These are phyloP conservation scores for Apus apus DNA, from an alignment of 2,113 vertebrate species.

Conservation along the genomic window DNA sequence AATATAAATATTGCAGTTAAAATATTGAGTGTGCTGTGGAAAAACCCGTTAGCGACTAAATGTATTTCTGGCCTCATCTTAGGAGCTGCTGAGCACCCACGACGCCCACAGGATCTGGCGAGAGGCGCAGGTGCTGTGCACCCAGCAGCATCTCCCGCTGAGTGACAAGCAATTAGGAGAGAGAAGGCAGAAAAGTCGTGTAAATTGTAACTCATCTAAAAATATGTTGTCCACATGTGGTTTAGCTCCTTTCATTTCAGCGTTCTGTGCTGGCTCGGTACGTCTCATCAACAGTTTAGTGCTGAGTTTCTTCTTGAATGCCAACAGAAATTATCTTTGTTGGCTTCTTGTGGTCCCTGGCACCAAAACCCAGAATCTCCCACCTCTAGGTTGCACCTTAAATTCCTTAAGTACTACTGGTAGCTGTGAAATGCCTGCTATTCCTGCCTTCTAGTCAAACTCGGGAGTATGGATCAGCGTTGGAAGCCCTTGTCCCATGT, in stretches of 20 bases:
- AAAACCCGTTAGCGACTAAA: neutral
- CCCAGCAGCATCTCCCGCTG: neutral
- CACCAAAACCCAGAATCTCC: neutral
- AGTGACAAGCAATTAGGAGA: neutral
- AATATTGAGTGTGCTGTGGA: neutral
- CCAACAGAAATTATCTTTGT: rapidly evolving
- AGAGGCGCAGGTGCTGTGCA: neutral
- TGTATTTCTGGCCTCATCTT: neutral
- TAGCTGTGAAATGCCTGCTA: neutral
- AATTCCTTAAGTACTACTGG: neutral
- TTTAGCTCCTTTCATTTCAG: neutral
- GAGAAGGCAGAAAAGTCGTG: neutral
- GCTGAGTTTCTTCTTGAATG: neutral
- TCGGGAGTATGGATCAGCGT: rapidly evolving
- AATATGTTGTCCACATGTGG: neutral
- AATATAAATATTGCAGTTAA: neutral
- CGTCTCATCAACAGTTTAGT: neutral
- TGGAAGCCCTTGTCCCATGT: neutral
- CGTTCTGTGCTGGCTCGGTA: neutral
- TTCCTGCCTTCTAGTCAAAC: neutral
- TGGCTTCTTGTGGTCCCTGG: neutral
- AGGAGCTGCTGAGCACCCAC: conserved; percentile 4
- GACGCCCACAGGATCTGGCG: neutral
- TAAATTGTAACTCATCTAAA: neutral
- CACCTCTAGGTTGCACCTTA: neutral